These are phyloP conservation scores for Hydrophis major DNA, from an alignment of 2,797 vertebrate species.

Conservation along the genomic window DNA sequence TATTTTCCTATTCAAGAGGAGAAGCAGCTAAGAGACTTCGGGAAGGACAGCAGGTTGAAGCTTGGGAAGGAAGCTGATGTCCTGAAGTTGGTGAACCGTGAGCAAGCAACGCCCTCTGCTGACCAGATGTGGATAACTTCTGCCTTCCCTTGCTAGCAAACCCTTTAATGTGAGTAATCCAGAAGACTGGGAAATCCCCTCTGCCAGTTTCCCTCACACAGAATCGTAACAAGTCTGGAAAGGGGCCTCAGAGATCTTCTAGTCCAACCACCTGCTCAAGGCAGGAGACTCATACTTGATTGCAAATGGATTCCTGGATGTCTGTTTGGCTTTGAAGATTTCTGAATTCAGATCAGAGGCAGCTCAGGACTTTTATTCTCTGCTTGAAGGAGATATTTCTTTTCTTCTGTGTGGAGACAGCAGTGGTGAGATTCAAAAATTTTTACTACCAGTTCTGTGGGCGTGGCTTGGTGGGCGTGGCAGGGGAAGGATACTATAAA, in stretches of 20 bases:
- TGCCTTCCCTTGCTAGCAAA: not conserved
- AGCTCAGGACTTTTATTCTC: not conserved
- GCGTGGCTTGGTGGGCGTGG: too few relatives aligned
- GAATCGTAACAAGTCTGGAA: too few relatives aligned
- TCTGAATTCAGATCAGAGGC: not conserved
- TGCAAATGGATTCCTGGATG: not conserved
- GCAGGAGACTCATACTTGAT: not conserved
- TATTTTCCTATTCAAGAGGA: not conserved
- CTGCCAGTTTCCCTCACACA: not conserved
- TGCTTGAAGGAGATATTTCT: not conserved
- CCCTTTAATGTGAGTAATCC: not conserved
- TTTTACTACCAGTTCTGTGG: too few relatives aligned
- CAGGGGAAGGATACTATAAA: too few relatives aligned
- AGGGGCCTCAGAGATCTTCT: too few relatives aligned
- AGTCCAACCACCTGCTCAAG: not conserved
- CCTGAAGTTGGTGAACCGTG: not conserved
- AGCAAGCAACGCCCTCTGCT: constrained; percentile 19
- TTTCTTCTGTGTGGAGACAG: too few relatives aligned
- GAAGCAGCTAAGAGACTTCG: not conserved
- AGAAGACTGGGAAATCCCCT: not conserved
- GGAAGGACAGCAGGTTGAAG: too few relatives aligned
- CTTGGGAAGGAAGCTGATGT: not conserved
- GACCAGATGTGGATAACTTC: not conserved
- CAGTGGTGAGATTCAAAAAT: too few relatives aligned
- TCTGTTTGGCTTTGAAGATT: not conserved